These are phyloP conservation scores for Peromyscus californicus DNA, from an alignment of 2,113 vertebrate species.

Conservation along the genomic window DNA sequence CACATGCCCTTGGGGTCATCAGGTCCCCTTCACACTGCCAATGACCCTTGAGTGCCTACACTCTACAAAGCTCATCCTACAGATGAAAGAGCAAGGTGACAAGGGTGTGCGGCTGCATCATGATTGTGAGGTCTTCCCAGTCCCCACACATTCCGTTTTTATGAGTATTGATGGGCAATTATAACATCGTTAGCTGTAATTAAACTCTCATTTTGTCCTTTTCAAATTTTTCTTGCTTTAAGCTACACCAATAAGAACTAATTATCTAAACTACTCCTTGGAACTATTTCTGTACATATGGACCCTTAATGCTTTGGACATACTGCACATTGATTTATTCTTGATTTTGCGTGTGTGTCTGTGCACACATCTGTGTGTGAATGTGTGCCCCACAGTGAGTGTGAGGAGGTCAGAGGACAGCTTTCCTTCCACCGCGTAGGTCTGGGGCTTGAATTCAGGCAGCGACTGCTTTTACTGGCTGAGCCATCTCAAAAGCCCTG, in stretches of 20 bases:
- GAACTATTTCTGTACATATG: neutral
- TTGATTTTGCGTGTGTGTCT: too few relatives aligned
- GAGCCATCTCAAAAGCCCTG: too few relatives aligned
- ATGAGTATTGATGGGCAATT: constrained; percentile 30
- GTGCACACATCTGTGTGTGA: neutral
- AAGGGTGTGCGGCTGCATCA: neutral
- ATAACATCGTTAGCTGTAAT: constrained; percentile 53
- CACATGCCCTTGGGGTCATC: neutral
- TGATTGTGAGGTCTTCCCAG: neutral
- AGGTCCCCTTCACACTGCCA: neutral
- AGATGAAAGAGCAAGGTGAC: neutral
- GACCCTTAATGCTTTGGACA: neutral
- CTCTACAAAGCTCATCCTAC: neutral
- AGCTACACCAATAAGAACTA: constrained; percentile 27
- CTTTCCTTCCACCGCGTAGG: neutral
- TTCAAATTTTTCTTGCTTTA: constrained; percentile 28
- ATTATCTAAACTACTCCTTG: constrained; percentile 48
- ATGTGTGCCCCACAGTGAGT: neutral
- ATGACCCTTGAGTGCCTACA: neutral
- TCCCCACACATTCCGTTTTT: neutral
- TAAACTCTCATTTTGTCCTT: constrained; percentile 51
- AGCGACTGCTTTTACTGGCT: neutral
- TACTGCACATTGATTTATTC: neutral
- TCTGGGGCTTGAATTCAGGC: neutral
- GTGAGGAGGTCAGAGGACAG: neutral